Base-by-base conservation (phyloP, 2,888 invertebrate genomes). In the Dryocosmus kuriphilus region DNA sequence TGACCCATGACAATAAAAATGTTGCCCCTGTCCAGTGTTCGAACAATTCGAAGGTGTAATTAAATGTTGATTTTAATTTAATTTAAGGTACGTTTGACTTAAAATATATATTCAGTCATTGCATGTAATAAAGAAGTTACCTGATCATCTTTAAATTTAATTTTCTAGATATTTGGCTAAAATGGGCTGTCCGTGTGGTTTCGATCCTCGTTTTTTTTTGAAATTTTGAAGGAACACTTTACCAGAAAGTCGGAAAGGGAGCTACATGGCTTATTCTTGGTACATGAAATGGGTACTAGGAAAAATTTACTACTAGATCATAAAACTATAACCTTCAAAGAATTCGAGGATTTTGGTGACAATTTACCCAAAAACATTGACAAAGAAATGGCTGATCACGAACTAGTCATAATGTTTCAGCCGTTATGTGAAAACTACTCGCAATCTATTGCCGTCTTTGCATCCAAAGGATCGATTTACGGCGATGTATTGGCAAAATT, bases 31-130 rank as follows among this genome's bases (percentile, higher is more conserved):
- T 75, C 78, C 14, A 35, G 24, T 61, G 71, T 65, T 2, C 35
- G 78, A 32, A 78, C 78, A 60, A 75, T 78, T 60, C 32, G 62
- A 71, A 65, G 75, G 73, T n/a, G n/a, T 75, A 78, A 57, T 30
- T 73, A n/a, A 19, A 35, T 35, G 2, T 8, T 32, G 9, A 30
- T n/a, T n/a, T n/a, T 9, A 27, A 32, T 32, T 32, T 30, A 63
- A n/a, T 19, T 63, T 65, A 38, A 14, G 5, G 38, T 22, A 22
- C 22, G 24, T 9, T 65, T 46, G 0, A 19, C 6, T 19, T 3
- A 19, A 46, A 46, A 46, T 19, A 5, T 30, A 16, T 30, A 5
- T 7, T 24, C 8, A 16, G 5, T 61, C 1, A 30, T 30, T 11
- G 8, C 5, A 7, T 35, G 5, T 35, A 8, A 7, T 35, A 35